Conservation (phyloP, 2,888 invertebrate species). For the Eugnorisma glareosa region DNA sequence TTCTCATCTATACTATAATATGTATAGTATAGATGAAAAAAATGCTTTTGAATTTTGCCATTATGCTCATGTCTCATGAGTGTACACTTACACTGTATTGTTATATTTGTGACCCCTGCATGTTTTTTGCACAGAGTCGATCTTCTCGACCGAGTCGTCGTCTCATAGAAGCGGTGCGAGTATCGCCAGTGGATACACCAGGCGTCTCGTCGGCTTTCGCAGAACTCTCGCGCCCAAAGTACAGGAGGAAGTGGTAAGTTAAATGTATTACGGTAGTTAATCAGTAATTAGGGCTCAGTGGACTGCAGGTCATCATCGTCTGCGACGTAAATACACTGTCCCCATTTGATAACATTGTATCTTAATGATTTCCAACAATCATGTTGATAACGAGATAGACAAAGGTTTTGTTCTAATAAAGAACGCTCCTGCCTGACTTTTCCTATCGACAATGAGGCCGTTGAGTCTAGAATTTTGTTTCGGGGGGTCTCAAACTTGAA, state of each 20-base stretch:
- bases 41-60: too few relatives aligned
- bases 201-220: constrained; percentile 80
- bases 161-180: constrained; percentile 81
- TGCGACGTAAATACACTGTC: constrained; percentile 9
- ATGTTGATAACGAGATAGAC: constrained; percentile 4
- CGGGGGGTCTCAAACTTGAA: background rate
- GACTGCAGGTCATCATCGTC: background rate
- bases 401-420: background rate
- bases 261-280: background rate
- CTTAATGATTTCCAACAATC: background rate
- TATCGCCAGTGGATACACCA: constrained; percentile 81
- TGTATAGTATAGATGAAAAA: too few relatives aligned
- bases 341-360: constrained; percentile 31
- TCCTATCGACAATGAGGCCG: background rate
- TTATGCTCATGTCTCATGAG: too few relatives aligned
- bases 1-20: too few relatives aligned
- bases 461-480: background rate
- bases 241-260: constrained; percentile 79
- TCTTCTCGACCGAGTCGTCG: constrained; percentile 80
- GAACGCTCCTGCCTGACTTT: background rate
- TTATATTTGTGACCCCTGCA: background rate
- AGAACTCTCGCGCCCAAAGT: constrained; percentile 79
- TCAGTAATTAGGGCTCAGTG: background rate
- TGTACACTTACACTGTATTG: background rate
- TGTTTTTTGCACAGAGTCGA: constrained; percentile 71